phyloP scores from a whole-genome alignment of 1,140 invertebrate genomes.

The Saccostrea cuccullata region DNA sequence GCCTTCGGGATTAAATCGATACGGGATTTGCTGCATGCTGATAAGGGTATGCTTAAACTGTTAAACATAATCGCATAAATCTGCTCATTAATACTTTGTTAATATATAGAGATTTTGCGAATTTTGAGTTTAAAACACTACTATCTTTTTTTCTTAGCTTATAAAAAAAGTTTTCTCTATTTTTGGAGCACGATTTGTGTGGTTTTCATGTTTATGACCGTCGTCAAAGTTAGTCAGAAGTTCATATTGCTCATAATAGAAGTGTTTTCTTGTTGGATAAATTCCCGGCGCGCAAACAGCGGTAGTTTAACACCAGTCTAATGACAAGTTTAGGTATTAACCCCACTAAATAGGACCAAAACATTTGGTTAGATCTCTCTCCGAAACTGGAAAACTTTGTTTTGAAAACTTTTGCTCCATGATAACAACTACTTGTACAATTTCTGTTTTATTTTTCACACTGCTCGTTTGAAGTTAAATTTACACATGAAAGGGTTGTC shows the following conservation, averaged over 20 bases:
- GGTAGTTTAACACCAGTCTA: constrained; percentile 31
- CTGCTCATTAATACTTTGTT: background rate
- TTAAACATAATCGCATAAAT: constrained; percentile 26
- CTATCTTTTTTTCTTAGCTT: background rate
- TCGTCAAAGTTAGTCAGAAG: constrained; percentile 27
- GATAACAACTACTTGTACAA: constrained; percentile 39
- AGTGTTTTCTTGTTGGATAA: constrained; percentile 50
- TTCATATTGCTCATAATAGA: constrained; percentile 45
- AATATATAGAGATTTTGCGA: background rate
- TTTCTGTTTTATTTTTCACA: constrained; percentile 39
- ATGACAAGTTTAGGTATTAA: constrained; percentile 48
- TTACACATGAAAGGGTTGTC: constrained; percentile 31
- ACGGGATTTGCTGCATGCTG: constrained; percentile 9
- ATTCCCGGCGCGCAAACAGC: constrained; percentile 45
- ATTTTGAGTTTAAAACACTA: background rate
- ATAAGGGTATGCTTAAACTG: constrained; percentile 28
- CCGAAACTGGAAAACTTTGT: constrained; percentile 35
- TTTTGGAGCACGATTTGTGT: background rate
- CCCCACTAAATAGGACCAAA: constrained; percentile 51
- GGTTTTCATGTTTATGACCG: background rate
- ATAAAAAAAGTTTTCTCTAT: background rate
- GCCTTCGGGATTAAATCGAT: constrained; percentile 5
- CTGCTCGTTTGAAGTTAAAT: constrained; percentile 47
- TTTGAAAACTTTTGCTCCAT: constrained; percentile 35
- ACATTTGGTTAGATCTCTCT: constrained; percentile 48